Evolutionary conservation across 2,888 invertebrate genomes (phyloP).

Genomic region (Baronia brevicornis): DNA sequence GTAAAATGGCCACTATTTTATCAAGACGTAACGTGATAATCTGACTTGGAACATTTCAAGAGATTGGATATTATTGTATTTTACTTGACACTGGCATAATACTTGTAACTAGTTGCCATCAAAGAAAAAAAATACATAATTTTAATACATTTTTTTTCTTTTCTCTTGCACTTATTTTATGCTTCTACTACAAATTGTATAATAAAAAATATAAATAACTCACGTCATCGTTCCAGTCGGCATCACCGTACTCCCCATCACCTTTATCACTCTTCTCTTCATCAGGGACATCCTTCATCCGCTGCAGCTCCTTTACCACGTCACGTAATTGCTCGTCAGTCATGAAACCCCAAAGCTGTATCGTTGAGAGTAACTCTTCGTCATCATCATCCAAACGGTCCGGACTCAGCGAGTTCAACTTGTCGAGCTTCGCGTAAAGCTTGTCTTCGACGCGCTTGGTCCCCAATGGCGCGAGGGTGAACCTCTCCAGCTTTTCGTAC

Average conservation of each 20-base stretch:
- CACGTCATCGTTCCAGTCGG: slow-evolving; percentile 55
- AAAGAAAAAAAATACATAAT: too few species aligned
- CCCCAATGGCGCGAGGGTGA: slow-evolving; percentile 32
- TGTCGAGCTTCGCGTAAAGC: slow-evolving; percentile 49
- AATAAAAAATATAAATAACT: slow-evolving; percentile 23
- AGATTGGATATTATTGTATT: too few species aligned
- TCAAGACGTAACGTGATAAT: too few species aligned
- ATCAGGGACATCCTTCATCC: slow-evolving; percentile 32
- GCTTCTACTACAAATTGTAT: background rate
- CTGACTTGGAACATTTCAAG: too few species aligned
- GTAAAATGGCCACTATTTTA: too few species aligned
- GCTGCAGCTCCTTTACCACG: slow-evolving; percentile 49
- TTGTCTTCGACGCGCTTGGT: slow-evolving; percentile 29
- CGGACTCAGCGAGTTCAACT: slow-evolving; percentile 45
- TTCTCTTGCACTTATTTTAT: slow-evolving; percentile 5
- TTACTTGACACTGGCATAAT: too few species aligned
- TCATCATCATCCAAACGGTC: slow-evolving; percentile 46
- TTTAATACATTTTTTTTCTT: too few species aligned
- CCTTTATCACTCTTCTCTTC: slow-evolving; percentile 32
- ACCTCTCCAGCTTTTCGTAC: slow-evolving; percentile 50
- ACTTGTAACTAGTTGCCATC: too few species aligned
- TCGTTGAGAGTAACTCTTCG: slow-evolving; percentile 47
- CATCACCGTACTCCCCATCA: slow-evolving; percentile 43
- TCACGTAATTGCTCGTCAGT: slow-evolving; percentile 47
- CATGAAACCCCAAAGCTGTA: slow-evolving; percentile 50